phyloP scores from a whole-genome alignment of 2,797 vertebrate genomes.

The Pachyuromys duprasi region DNA sequence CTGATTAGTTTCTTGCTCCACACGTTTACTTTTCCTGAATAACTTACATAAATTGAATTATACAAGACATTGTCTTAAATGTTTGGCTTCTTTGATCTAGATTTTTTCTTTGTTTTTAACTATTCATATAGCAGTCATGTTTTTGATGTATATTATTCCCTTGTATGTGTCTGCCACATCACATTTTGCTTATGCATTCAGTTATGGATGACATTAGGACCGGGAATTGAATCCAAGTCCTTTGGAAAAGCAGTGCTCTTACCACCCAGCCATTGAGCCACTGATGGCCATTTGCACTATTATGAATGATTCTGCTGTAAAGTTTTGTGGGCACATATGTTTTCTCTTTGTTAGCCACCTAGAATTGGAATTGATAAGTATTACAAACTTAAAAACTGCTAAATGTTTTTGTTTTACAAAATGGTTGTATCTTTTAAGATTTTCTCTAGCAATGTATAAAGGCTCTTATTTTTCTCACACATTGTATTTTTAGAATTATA shows the following conservation, averaged over 20 bases:
- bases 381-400: neutral
- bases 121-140: neutral
- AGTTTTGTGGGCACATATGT: neutral
- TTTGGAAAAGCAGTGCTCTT: neutral
- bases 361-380: neutral
- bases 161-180: neutral
- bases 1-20: neutral
- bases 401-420: neutral
- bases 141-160: neutral
- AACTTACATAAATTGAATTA: neutral
- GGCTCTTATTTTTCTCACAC: neutral
- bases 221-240: neutral
- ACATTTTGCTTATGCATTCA: neutral
- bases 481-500: neutral
- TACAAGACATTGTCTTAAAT: neutral
- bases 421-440: neutral
- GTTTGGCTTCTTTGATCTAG: neutral
- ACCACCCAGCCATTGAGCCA: neutral
- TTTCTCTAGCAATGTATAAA: neutral
- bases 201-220: neutral
- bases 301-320: neutral
- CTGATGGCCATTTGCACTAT: neutral
- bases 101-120: neutral
- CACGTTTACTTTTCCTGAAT: neutral
- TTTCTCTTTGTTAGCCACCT: neutral